phyloP scores from a whole-genome alignment of 2,888 invertebrate genomes.

The Stramonita haemastoma region DNA sequence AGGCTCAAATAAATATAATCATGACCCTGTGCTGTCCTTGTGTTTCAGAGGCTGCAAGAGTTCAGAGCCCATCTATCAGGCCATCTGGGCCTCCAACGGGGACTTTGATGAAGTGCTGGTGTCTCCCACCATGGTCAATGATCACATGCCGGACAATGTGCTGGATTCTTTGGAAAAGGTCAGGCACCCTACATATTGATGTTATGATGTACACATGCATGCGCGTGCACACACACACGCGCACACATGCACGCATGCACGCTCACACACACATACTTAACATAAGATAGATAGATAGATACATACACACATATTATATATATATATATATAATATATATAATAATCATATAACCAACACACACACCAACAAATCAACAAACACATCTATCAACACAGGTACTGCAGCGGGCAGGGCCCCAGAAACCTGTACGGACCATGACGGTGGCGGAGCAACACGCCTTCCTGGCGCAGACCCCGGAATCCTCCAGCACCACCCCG shows the following conservation, averaged over 20 bases:
- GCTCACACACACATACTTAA: neutral
- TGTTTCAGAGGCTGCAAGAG: slow-evolving; percentile 79
- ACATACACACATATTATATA: neutral
- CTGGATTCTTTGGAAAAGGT: slow-evolving; percentile 91
- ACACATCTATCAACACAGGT: slow-evolving; percentile 67
- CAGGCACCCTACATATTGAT: neutral
- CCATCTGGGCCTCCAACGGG: slow-evolving; percentile 89
- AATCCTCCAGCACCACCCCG: slow-evolving; percentile 68
- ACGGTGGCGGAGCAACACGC: slow-evolving; percentile 68
- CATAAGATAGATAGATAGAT: neutral
- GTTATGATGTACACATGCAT: neutral
- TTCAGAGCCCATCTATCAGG: slow-evolving; percentile 90
- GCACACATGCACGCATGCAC: neutral
- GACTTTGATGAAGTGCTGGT: slow-evolving; percentile 92
- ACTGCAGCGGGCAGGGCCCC: slow-evolving; percentile 83
- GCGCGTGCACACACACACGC: neutral
- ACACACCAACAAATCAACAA: no score
- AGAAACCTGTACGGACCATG: slow-evolving; percentile 81
- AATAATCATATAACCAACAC: no score
- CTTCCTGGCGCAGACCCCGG: slow-evolving; percentile 55
- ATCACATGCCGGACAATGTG: slow-evolving; percentile 93
- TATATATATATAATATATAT: neutral
- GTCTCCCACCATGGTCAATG: slow-evolving; percentile 92
- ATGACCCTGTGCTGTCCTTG: no score
- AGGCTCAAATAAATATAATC: no score